A percentile compares a stretch with the other conserved stretches of the same genome.
Evolutionary conservation across 2,888 invertebrate genomes (phyloP).

Genomic region (Metellina segmentata): DNA sequence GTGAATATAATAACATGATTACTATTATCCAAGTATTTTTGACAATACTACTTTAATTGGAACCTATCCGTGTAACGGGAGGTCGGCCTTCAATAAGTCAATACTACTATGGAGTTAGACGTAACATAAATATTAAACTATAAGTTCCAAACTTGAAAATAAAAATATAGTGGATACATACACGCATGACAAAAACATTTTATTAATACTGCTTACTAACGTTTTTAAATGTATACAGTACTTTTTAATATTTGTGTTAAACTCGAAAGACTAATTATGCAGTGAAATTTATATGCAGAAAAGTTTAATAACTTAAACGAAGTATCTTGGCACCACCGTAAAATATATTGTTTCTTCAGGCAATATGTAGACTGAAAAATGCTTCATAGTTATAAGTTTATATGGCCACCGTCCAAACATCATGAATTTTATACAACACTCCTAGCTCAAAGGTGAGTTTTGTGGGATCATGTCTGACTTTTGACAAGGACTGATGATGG

Average conservation of each 20-base stretch:
- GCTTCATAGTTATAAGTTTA: neutral
- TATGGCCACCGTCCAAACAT: neutral
- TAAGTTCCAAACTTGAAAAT: neutral
- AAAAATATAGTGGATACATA: neutral
- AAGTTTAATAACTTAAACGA: neutral
- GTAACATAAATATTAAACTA: conserved; percentile 19
- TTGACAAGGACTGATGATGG: neutral
- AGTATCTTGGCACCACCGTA: neutral
- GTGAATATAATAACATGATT: too few relatives aligned
- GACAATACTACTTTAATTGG: too few relatives aligned
- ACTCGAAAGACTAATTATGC: neutral
- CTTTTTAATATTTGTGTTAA: neutral
- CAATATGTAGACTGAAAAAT: neutral
- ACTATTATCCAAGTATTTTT: too few relatives aligned
- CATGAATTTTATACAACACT: conserved; percentile 16
- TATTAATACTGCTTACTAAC: neutral
- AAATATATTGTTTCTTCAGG: neutral
- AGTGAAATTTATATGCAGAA: neutral
- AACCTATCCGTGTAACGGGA: too few relatives aligned
- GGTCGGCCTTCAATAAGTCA: too few relatives aligned
- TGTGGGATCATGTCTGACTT: neutral
- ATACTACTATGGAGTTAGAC: neutral
- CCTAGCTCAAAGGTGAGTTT: neutral
- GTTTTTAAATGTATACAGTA: neutral
- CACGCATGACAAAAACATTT: too few relatives aligned